Evolutionary conservation across 92 coral and sea anemone genomes (phyloP).

Genomic region (Epizoanthus fatuus): DNA sequence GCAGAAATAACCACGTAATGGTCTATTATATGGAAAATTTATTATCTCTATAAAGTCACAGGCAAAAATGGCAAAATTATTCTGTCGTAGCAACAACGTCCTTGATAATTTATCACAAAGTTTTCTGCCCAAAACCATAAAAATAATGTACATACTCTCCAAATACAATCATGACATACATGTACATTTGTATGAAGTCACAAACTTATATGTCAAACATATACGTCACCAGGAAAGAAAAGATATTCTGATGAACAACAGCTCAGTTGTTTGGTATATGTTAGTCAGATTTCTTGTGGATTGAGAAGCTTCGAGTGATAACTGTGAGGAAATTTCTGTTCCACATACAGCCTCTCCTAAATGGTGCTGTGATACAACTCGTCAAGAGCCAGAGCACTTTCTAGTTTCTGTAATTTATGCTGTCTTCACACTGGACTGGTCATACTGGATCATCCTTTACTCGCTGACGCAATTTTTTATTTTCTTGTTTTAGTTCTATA

Average conservation of each 20-base stretch:
- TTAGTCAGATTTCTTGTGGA: constrained; percentile 13
- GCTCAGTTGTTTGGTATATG: constrained; percentile 38
- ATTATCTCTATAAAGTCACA: no score
- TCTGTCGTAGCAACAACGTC: no score
- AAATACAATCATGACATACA: neutral
- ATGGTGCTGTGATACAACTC: neutral
- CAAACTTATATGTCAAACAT: constrained; percentile 6
- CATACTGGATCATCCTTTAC: constrained; percentile 38
- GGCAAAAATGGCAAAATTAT: no score
- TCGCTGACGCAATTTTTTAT: constrained; percentile 87
- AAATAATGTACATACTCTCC: neutral
- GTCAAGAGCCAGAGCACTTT: neutral
- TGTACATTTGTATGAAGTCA: neutral
- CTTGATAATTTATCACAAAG: no score
- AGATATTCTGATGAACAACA: constrained; percentile 23
- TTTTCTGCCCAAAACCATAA: neutral
- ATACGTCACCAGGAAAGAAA: neutral
- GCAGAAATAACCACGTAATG: no score
- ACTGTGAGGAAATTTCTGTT: constrained; percentile 1
- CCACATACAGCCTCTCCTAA: constrained; percentile 7
- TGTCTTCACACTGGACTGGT: constrained; percentile 8
- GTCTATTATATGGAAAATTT: no score
- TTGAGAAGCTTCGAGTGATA: neutral
- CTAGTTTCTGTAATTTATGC: neutral
- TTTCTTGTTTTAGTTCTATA: constrained; percentile 91